Percentiles rank a stretch among this genome's conserved stretches.
Evolutionary conservation across 1,140 invertebrate species (phyloP).

Genomic region (Cheumatopsyche charites): DNA sequence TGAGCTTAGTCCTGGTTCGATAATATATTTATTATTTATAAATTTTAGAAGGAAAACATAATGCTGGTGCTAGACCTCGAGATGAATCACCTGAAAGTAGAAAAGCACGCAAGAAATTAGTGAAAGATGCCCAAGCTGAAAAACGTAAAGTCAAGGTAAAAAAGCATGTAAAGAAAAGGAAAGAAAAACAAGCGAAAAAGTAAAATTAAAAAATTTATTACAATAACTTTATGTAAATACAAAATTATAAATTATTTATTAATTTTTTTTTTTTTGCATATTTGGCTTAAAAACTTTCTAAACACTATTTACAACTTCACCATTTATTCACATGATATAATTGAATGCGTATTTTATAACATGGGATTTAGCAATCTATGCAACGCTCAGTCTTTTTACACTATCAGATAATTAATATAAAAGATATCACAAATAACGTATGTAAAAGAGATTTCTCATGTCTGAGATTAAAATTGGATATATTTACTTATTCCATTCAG

Average conservation of each 20-base stretch:
- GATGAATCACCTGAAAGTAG: slow-evolving; percentile 88
- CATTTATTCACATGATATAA: no score
- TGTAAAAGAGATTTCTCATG: no score
- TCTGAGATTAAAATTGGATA: no score
- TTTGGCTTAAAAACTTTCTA: neutral
- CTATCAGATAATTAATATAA: neutral
- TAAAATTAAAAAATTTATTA: slow-evolving; percentile 11
- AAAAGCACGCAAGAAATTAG: slow-evolving; percentile 82
- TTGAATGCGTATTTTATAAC: no score
- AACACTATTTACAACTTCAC: no score
- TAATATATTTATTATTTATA: neutral
- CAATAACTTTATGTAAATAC: neutral
- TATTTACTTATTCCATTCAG: neutral
- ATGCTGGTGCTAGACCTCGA: slow-evolving; percentile 74
- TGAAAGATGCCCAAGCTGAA: slow-evolving; percentile 88
- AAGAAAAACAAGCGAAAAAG: slow-evolving; percentile 69
- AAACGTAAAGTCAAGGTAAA: slow-evolving; percentile 92
- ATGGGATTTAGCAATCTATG: no score
- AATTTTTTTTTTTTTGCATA: neutral
- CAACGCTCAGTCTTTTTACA: no score
- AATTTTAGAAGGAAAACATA: slow-evolving; percentile 64
- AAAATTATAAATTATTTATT: neutral
- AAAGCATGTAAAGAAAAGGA: slow-evolving; percentile 94
- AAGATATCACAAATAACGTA: slow-evolving; percentile 1
- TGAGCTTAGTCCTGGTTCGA: neutral